These are phyloP conservation scores for Scaptomyza montana DNA, from an alignment of 1,140 invertebrate species.

Conservation along the genomic window DNA sequence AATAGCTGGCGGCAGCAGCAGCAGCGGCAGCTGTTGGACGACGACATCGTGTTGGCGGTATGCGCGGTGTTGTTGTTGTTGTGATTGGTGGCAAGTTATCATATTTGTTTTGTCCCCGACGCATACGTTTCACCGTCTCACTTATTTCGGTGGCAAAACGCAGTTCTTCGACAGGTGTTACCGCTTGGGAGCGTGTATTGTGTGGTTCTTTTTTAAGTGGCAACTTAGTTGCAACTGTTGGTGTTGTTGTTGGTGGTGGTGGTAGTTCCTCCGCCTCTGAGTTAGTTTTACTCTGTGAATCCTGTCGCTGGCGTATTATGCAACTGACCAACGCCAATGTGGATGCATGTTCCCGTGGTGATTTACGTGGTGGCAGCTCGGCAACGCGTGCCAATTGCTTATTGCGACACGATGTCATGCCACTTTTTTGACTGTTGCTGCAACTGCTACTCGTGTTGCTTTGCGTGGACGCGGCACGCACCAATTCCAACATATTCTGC, in stretches of 20 bases:
- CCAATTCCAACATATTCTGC: slow-evolving; percentile 53
- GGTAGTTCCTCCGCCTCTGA: slow-evolving; percentile 71
- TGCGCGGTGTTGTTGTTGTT: too few relatives aligned
- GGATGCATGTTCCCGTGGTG: slow-evolving; percentile 92
- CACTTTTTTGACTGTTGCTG: slow-evolving; percentile 66
- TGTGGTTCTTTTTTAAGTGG: slow-evolving; percentile 54
- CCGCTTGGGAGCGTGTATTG: slow-evolving; percentile 68
- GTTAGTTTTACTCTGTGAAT: slow-evolving; percentile 77
- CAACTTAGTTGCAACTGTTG: slow-evolving; percentile 10
- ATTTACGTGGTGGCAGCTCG: slow-evolving; percentile 90
- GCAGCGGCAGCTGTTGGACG: slow-evolving; percentile 27
- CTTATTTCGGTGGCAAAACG: slow-evolving; percentile 80
- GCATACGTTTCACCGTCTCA: slow-evolving; percentile 77
- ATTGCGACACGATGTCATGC: slow-evolving; percentile 60
- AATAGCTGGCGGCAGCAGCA: slow-evolving; percentile 35
- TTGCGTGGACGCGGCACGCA: slow-evolving; percentile 64
- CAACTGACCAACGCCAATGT: slow-evolving; percentile 91
- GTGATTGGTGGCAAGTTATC: slow-evolving; percentile 51
- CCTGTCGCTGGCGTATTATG: slow-evolving; percentile 85
- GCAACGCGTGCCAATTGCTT: slow-evolving; percentile 79
- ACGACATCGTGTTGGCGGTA: slow-evolving; percentile 41
- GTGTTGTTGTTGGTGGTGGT: not conserved
- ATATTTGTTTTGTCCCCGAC: slow-evolving; percentile 78
- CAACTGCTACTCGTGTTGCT: slow-evolving; percentile 57
- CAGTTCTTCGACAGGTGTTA: slow-evolving; percentile 73